phyloP scores from a whole-genome alignment of 1,140 invertebrate genomes.

The Drosophila watanabei region DNA sequence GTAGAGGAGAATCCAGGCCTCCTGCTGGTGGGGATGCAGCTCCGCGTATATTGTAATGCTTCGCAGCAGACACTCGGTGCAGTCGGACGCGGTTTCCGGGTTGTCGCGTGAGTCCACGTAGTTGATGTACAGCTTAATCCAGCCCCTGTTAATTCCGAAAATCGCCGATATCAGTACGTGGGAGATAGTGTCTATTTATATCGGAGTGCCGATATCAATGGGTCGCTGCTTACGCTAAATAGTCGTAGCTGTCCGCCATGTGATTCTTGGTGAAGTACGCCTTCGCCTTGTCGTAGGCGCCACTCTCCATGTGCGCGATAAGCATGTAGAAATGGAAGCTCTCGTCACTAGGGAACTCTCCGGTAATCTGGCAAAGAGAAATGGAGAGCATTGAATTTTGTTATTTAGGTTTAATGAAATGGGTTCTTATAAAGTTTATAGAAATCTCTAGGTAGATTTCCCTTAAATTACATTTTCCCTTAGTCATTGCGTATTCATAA shows the following conservation, averaged over 20 bases:
- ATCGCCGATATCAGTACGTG: background rate
- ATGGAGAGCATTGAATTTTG: too few species aligned
- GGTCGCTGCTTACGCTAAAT: conserved; percentile 48
- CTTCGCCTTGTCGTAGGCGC: conserved; percentile 39
- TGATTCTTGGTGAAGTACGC: conserved; percentile 12
- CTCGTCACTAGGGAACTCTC: conserved; percentile 9
- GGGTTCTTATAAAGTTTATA: too few species aligned
- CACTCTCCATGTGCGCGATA: conserved; percentile 51
- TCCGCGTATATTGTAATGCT: conserved; percentile 40
- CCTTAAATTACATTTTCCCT: too few species aligned
- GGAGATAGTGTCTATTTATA: background rate
- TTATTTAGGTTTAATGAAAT: background rate
- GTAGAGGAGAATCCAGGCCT: conserved; percentile 67
- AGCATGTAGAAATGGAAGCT: conserved; percentile 47
- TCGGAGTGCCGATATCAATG: conserved; percentile 12
- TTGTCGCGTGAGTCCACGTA: conserved; percentile 49
- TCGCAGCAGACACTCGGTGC: conserved; percentile 58
- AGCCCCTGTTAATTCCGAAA: conserved; percentile 34
- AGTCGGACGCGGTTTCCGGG: conserved; percentile 44
- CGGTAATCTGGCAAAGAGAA: conserved; percentile 2
- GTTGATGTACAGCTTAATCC: conserved; percentile 60
- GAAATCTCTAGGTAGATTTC: background rate
- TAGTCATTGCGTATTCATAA: background rate
- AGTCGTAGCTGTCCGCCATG: conserved; percentile 25
- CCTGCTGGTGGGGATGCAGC: background rate